A percentile compares a stretch with the other conserved stretches of the same genome.
Evolutionary conservation across 2,113 vertebrate genomes (phyloP).

Genomic region (Takifugu flavidus): DNA sequence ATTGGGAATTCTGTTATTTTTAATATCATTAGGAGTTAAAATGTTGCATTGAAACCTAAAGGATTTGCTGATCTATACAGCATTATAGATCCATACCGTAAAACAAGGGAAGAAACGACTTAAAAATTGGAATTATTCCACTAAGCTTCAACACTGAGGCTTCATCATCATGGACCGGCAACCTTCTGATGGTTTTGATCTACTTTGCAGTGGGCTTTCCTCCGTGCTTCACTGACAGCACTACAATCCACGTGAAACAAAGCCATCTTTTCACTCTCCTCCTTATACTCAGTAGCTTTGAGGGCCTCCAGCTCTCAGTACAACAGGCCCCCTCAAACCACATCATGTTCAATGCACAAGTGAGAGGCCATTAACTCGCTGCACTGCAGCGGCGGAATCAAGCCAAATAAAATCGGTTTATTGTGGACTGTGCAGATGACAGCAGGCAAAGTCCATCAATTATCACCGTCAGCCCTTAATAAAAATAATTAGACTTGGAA

Average conservation of each 20-base stretch:
- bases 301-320: slow-evolving; percentile 40
- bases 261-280: slow-evolving; percentile 50
- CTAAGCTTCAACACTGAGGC: background rate
- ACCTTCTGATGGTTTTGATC: slow-evolving; percentile 11
- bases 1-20: no score
- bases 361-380: slow-evolving; percentile 31
- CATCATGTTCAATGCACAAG: slow-evolving; percentile 30
- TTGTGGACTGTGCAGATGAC: no score
- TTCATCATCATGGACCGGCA: slow-evolving; percentile 15
- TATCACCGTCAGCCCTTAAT: background rate
- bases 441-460: background rate
- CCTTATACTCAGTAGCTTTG: slow-evolving; percentile 48
- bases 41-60: background rate
- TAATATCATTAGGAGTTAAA: background rate
- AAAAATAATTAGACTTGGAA: background rate
- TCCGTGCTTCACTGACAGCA: slow-evolving; percentile 30
- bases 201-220: slow-evolving; percentile 34
- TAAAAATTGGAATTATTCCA: no score
- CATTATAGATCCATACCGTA: no score
- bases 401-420: no score
- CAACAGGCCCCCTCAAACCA: slow-evolving; percentile 41
- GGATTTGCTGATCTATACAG: background rate
- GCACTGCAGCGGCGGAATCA: background rate
- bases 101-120: no score
- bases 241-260: slow-evolving; percentile 52